Evolutionary conservation across 2,113 vertebrate genomes (phyloP).

Genomic region (Eretmochelys imbricata): DNA sequence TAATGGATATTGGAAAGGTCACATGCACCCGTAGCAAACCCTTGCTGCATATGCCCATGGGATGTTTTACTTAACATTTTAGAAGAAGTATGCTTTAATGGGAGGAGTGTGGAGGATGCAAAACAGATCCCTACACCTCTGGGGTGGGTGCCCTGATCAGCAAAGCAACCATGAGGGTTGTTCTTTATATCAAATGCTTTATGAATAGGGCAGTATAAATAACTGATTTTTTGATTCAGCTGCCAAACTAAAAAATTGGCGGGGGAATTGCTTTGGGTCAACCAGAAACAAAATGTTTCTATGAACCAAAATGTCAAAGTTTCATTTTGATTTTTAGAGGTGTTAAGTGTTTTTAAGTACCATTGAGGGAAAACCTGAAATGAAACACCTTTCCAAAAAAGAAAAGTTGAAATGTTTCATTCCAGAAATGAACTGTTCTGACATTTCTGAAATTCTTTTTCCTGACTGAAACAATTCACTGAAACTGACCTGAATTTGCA

Average conservation of each 20-base stretch:
- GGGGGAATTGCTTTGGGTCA: not conserved
- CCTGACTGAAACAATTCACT: not conserved
- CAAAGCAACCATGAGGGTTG: not conserved
- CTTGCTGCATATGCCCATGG: not conserved
- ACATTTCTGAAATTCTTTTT: not conserved
- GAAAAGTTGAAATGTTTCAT: not conserved
- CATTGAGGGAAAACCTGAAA: not conserved
- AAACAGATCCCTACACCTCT: not conserved
- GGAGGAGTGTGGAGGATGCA: constrained; percentile 30
- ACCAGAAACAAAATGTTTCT: not conserved
- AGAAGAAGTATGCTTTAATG: not conserved
- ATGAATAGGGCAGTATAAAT: too few relatives aligned
- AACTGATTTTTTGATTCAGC: not conserved
- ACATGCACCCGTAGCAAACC: fast-evolving
- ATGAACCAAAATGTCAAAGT: not conserved
- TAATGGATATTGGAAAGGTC: fast-evolving
- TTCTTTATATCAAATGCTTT: constrained; percentile 42
- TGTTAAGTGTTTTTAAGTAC: not conserved
- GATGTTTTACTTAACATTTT: not conserved
- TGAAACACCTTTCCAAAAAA: not conserved
- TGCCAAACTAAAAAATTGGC: not conserved
- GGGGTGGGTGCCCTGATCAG: constrained; percentile 19
- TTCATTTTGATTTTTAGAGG: not conserved
- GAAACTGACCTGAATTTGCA: not conserved
- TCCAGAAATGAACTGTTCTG: not conserved